These are phyloP conservation scores for Pachyseris speciosa DNA, from an alignment of 64 coral and sea anemone genomes.

Conservation along the genomic window DNA sequence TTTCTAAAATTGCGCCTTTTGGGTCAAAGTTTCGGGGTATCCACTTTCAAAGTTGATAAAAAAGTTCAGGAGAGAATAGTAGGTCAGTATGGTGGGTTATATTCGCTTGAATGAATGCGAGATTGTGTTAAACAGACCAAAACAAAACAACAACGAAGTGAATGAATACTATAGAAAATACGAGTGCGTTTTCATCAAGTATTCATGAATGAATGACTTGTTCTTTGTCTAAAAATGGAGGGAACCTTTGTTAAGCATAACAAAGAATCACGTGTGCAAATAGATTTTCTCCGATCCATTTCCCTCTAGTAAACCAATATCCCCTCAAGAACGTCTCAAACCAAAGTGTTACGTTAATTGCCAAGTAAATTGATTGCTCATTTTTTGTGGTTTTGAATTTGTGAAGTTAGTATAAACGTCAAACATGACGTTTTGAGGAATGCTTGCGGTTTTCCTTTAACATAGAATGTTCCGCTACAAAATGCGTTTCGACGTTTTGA, in stretches of 20 bases:
- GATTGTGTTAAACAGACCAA: constrained; percentile 17
- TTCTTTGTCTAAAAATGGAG: constrained; percentile 53
- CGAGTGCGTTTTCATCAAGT: constrained; percentile 22
- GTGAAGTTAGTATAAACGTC: not conserved
- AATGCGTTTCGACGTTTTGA: no score
- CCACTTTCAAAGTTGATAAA: not conserved
- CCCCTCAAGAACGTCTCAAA: constrained; percentile 6
- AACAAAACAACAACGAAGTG: constrained; percentile 6
- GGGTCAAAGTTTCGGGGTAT: not conserved
- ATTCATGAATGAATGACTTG: constrained; percentile 51
- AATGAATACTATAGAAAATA: not conserved
- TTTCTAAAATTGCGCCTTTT: not conserved
- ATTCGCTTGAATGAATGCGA: constrained; percentile 19
- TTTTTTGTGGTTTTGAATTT: not conserved
- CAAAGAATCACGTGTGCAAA: constrained; percentile 16
- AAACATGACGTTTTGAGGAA: no score
- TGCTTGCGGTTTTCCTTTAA: constrained; percentile 12
- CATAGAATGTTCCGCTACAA: no score
- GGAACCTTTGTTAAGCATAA: constrained; percentile 20
- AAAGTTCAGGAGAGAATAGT: not conserved
- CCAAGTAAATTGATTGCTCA: not conserved
- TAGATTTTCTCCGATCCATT: not conserved
- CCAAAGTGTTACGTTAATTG: not conserved
- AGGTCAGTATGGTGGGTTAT: not conserved
- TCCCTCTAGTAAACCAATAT: constrained; percentile 23